Conservation (phyloP, 1,140 invertebrate species). For the Drosophila burlai region DNA sequence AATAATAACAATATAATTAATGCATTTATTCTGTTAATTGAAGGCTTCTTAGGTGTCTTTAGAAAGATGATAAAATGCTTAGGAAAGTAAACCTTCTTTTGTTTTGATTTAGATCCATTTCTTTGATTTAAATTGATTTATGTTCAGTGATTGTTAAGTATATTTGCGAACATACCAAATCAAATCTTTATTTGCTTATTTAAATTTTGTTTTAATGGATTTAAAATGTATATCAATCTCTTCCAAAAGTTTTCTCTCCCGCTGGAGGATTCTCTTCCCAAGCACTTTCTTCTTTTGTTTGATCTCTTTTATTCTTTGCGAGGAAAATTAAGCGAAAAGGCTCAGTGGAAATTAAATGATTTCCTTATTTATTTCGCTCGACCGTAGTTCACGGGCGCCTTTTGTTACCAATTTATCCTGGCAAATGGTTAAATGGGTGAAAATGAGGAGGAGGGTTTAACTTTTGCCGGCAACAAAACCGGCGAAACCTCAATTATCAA, state of each 20-base stretch:
- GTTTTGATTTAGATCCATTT: not conserved
- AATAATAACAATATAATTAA: not conserved
- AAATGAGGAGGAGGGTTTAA: conserved; percentile 59
- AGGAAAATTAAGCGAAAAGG: not conserved
- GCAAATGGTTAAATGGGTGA: conserved; percentile 1
- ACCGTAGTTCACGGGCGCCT: conserved; percentile 17
- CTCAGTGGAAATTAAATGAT: conserved; percentile 25
- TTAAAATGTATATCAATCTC: not conserved
- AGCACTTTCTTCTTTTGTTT: not conserved
- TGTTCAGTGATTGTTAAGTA: not conserved
- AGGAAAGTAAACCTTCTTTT: no score
- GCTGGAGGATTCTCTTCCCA: not conserved
- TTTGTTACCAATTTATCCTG: conserved; percentile 53
- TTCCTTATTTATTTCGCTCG: conserved; percentile 16
- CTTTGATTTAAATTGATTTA: no score
- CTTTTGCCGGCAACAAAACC: conserved; percentile 68
- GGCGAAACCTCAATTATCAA: conserved; percentile 76
- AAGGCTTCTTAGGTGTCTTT: no score
- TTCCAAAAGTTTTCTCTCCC: not conserved
- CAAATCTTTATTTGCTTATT: not conserved
- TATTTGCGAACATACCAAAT: not conserved
- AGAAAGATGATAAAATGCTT: not conserved
- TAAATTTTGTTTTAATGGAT: not conserved
- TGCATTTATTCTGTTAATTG: not conserved
- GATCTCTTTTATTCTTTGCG: not conserved